Percentiles rank a stretch among this genome's conserved stretches.
Evolutionary conservation across 2,888 invertebrate genomes (phyloP).

Genomic region (Scaptomyza caliginosa): DNA sequence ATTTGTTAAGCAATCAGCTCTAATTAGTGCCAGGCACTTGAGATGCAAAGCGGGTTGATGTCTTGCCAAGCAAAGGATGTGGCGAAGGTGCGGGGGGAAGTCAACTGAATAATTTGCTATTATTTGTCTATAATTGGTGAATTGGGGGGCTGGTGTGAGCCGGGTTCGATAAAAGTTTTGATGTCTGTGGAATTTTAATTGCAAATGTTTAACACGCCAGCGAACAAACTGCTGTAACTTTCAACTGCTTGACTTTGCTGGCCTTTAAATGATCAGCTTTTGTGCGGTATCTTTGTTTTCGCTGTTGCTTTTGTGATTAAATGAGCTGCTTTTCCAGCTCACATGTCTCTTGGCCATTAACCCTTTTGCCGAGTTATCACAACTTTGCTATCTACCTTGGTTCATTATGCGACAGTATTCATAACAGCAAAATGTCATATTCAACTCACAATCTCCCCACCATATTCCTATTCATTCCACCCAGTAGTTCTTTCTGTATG

Average conservation of each 20-base stretch:
- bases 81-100: neutral
- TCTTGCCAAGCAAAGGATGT: neutral
- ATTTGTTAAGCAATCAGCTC: conserved; percentile 73
- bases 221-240: neutral
- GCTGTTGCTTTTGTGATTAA: conserved; percentile 17
- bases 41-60: conserved; percentile 44
- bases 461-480: too few species aligned
- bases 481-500: neutral
- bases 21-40: conserved; percentile 65
- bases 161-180: conserved; percentile 28
- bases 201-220: conserved; percentile 36
- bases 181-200: conserved; percentile 69
- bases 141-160: conserved; percentile 10
- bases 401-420: conserved; percentile 78
- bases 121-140: conserved; percentile 75
- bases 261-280: conserved; percentile 22
- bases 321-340: conserved; percentile 49
- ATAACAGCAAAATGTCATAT: conserved; percentile 54
- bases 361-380: conserved; percentile 62
- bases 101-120: conserved; percentile 67
- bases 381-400: conserved; percentile 55
- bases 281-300: neutral
- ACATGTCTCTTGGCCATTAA: conserved; percentile 71
- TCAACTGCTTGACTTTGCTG: conserved; percentile 9
- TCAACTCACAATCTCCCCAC: neutral